Evolutionary conservation across 1,140 invertebrate genomes (phyloP).

Genomic region (Andricus grossulariae): DNA sequence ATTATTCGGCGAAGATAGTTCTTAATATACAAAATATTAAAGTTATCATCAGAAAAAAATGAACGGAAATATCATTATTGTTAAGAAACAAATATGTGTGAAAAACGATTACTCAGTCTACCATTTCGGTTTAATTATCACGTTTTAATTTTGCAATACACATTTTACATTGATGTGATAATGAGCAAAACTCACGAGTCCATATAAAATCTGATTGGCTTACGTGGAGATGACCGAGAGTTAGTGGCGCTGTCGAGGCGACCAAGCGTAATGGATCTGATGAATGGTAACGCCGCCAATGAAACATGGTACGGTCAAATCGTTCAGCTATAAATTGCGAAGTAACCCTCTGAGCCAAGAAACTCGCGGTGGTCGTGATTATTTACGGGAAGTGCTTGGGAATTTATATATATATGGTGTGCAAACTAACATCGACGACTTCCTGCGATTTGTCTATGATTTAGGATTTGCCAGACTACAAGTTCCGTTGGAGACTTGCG

Average conservation of each 20-base stretch:
- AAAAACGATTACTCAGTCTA: too few species aligned
- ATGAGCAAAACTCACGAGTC: too few species aligned
- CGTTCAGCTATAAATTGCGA: constrained; percentile 62
- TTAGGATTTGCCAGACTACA: constrained; percentile 47
- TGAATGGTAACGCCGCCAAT: constrained; percentile 65
- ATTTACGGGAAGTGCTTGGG: constrained; percentile 55
- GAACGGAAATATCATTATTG: too few species aligned
- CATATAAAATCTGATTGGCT: constrained; percentile 53
- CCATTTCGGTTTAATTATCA: too few species aligned
- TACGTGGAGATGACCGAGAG: constrained; percentile 44
- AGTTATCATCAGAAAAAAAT: too few species aligned
- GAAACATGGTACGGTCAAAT: constrained; percentile 67
- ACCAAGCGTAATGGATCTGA: constrained; percentile 52
- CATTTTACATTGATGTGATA: too few species aligned
- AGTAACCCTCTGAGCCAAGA: constrained; percentile 63
- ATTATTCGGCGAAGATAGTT: too few species aligned
- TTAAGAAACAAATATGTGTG: too few species aligned
- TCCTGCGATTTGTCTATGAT: constrained; percentile 49
- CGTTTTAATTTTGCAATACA: too few species aligned
- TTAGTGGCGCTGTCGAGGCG: constrained; percentile 46
- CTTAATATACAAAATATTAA: too few species aligned
- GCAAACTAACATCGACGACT: constrained; percentile 44
- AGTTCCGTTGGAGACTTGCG: constrained; percentile 11
- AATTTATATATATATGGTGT: constrained; percentile 49
- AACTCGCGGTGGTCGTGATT: constrained; percentile 57